These are phyloP conservation scores for Eulemur rufifrons DNA, from an alignment of 2,113 vertebrate genomes.

Conservation along the genomic window DNA sequence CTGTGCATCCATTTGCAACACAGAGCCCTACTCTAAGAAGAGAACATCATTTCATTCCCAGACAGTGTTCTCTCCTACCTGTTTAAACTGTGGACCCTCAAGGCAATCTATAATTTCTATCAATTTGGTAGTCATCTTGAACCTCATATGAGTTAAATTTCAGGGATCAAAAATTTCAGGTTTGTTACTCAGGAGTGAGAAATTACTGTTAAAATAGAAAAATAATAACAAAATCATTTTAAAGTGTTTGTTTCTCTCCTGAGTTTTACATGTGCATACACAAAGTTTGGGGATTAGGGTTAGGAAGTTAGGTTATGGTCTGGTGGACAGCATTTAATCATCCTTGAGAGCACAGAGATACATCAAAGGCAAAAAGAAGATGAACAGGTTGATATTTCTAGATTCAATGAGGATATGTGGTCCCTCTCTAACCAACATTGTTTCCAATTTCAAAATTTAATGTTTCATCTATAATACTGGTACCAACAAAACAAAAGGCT, in stretches of 20 bases:
- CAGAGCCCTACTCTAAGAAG: not conserved
- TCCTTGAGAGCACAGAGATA: not conserved
- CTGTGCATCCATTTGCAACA: not conserved
- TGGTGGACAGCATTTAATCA: not conserved
- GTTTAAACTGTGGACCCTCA: not conserved
- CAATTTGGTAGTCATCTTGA: not conserved
- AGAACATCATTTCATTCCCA: not conserved
- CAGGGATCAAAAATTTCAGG: not conserved
- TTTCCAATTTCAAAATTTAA: constrained; percentile 20
- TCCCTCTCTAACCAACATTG: not conserved
- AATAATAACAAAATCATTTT: not conserved
- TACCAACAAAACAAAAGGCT: not conserved
- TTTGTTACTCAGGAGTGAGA: not conserved
- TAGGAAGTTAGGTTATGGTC: not conserved
- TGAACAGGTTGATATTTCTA: not conserved
- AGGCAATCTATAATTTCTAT: not conserved
- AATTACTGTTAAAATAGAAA: not conserved
- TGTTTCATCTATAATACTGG: not conserved
- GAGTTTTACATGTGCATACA: not conserved
- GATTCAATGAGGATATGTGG: not conserved
- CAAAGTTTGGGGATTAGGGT: not conserved
- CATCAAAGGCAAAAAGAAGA: not conserved
- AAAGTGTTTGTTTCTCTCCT: not conserved
- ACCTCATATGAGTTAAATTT: not conserved
- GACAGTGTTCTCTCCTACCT: not conserved